Evolutionary conservation across 2,113 vertebrate genomes (phyloP).

Genomic region (Fukomys damarensis): DNA sequence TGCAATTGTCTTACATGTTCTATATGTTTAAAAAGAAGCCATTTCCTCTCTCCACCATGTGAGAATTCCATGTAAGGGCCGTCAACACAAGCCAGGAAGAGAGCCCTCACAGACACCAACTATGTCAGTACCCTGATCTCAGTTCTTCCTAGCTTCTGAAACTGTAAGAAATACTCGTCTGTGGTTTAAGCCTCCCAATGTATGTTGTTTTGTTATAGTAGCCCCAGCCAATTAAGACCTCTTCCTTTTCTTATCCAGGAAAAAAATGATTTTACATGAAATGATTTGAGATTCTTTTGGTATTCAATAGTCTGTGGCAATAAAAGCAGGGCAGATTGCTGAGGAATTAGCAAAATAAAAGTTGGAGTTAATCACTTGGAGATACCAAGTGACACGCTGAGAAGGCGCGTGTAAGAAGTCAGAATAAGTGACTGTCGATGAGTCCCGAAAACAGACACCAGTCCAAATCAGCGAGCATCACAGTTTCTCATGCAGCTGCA

Average conservation of each 20-base stretch:
- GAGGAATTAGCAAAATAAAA: neutral
- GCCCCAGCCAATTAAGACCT: neutral
- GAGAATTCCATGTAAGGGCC: neutral
- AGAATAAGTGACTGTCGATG: neutral
- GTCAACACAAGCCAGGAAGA: neutral
- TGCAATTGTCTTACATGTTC: neutral
- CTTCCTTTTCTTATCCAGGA: neutral
- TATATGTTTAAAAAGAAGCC: neutral
- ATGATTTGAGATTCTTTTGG: neutral
- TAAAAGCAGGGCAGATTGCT: neutral
- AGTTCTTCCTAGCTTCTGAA: neutral
- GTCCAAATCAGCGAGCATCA: neutral
- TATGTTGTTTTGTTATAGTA: neutral
- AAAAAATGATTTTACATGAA: neutral
- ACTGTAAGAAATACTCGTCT: neutral
- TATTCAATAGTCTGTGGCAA: neutral
- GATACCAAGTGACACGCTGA: neutral
- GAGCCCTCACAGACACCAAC: neutral
- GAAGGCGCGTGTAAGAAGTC: constrained; percentile 10
- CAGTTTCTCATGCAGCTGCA: neutral
- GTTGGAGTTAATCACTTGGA: neutral
- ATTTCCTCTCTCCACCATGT: neutral
- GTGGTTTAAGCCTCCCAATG: neutral
- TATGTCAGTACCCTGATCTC: neutral
- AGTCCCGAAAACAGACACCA: neutral